Base-by-base conservation (phyloP, 2,888 invertebrate genomes). In the Agriopis leucophaearia region DNA sequence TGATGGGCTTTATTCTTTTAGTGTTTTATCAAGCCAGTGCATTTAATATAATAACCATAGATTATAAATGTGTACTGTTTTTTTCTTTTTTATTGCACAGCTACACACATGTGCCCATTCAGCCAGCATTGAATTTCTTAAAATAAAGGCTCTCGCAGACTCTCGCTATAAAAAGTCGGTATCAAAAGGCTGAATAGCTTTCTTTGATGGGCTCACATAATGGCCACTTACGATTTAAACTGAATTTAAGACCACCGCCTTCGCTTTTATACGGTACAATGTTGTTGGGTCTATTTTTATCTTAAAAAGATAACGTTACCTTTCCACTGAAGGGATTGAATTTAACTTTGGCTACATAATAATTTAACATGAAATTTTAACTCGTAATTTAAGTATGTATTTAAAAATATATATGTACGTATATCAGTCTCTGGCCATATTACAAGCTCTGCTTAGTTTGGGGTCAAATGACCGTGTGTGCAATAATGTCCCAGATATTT, bases 161-260 rank as follows among this genome's bases (percentile, higher is more conserved):
- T 62, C 12, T 15, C 48, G 55, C 15, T 48, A 60, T 55, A 55
- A 54, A 65, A 55, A 42, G 48, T 50, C 55, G 35, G 48, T 50
- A 50, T 60, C 60, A 60, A 56, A 50, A 40, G 60, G 12, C 48
- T 60, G 64, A 58, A 64, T 64, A 27, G 47, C 36, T 48, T 56
- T 60, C 60, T 60, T 66, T 56, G 50, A 55, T 60, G 48, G 40
- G 62, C 65, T 71, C 47, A 60, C 60, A 68, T 75, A 65, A 65
- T 65, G 18, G 66, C 60, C 60, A 60, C 66, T 66, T 66, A 61
- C 45, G 18, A 57, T 60, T 66, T 48, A n/a, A 48, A 64, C 64
- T 45, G 59, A 54, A 55, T 67, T 73, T 73, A 66, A 66, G 50
- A 59, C 68, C 64, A 55, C 71, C 74, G 61, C 69, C 54, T 64